Evolutionary conservation across 1,140 invertebrate genomes (phyloP), one percentile per base, ranked within the genome.

Genomic region (Plectus sambesii): DNA sequence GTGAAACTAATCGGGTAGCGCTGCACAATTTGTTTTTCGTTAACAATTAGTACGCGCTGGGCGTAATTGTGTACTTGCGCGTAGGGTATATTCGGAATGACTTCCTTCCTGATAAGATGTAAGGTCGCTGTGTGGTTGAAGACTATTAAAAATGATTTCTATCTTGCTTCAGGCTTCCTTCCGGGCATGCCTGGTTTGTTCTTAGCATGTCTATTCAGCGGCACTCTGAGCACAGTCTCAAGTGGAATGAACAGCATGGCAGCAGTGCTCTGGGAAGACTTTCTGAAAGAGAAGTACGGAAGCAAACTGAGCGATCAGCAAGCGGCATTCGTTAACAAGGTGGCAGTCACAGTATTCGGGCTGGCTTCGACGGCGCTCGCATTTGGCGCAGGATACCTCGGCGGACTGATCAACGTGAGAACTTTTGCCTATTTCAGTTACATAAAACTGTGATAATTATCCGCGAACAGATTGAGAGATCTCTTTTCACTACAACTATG

Each of bases 401-500:
- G 54, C 25, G 54, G 54, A 29, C 48, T 58, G 27, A 41, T 53
- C n/a, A 43, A 51, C 15, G 45, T 56, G n/a, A n/a, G n/a, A n/a
- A n/a, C n/a, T n/a, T n/a, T n/a, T n/a, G n/a, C n/a, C n/a, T n/a
- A n/a, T n/a, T n/a, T n/a, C n/a, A n/a, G n/a, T n/a, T n/a, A n/a
- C n/a, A n/a, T n/a, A n/a, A n/a, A n/a, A n/a, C n/a, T n/a, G n/a
- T n/a, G n/a, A n/a, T n/a, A n/a, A n/a, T n/a, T n/a, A n/a, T n/a
- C n/a, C n/a, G n/a, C n/a, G n/a, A n/a, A n/a, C n/a, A n/a, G n/a
- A n/a, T n/a, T n/a, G n/a, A n/a, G n/a, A n/a, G n/a, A n/a, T n/a
- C n/a, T n/a, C n/a, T n/a, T n/a, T n/a, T n/a, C n/a, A n/a, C n/a
- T n/a, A n/a, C n/a, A n/a, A n/a, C n/a, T n/a, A n/a, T n/a, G n/a